Percentiles rank a stretch among this genome's conserved stretches.
Evolutionary conservation across 2,888 invertebrate genomes (phyloP).

Genomic region (Lordiphosa fenestrarum): DNA sequence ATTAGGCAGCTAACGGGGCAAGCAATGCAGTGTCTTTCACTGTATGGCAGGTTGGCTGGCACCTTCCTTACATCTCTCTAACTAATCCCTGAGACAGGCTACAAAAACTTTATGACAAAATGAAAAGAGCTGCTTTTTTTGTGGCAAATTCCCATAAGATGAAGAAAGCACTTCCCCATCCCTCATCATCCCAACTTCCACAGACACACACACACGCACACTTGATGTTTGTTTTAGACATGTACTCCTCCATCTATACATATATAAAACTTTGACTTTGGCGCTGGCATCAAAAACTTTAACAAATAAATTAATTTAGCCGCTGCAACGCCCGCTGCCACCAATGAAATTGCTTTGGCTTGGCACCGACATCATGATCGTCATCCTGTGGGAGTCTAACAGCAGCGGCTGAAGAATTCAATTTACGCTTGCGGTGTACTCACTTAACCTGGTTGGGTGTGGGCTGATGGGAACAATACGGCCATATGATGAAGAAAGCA

Average conservation of each 20-base stretch:
- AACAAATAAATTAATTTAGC: slow-evolving; percentile 73
- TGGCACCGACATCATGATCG: slow-evolving; percentile 33
- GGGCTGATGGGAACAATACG: not conserved
- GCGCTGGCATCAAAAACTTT: slow-evolving; percentile 57
- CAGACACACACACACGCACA: not conserved
- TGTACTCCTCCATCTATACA: slow-evolving; percentile 22
- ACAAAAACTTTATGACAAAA: not conserved
- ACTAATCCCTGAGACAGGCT: not conserved
- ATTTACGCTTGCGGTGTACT: slow-evolving; percentile 56
- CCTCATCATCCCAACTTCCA: not conserved
- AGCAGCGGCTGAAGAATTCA: slow-evolving; percentile 48
- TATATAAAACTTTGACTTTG: slow-evolving; percentile 53
- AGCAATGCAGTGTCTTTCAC: slow-evolving; percentile 14
- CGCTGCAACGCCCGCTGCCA: slow-evolving; percentile 35
- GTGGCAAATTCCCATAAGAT: slow-evolving; percentile 1
- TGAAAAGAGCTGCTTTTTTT: not conserved
- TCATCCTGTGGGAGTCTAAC: slow-evolving; percentile 54
- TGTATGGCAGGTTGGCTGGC: not conserved
- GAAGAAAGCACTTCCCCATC: not conserved
- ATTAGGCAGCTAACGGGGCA: slow-evolving; percentile 32
- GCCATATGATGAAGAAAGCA: not conserved
- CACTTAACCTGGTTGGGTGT: slow-evolving; percentile 10
- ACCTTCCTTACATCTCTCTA: slow-evolving; percentile 1
- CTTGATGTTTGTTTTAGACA: slow-evolving; percentile 27
- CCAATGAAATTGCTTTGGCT: slow-evolving; percentile 12